Percentiles rank a stretch among this genome's conserved stretches.
phyloP scores from a whole-genome alignment of 2,113 vertebrate genomes.

The Anser brachyrhynchus region DNA sequence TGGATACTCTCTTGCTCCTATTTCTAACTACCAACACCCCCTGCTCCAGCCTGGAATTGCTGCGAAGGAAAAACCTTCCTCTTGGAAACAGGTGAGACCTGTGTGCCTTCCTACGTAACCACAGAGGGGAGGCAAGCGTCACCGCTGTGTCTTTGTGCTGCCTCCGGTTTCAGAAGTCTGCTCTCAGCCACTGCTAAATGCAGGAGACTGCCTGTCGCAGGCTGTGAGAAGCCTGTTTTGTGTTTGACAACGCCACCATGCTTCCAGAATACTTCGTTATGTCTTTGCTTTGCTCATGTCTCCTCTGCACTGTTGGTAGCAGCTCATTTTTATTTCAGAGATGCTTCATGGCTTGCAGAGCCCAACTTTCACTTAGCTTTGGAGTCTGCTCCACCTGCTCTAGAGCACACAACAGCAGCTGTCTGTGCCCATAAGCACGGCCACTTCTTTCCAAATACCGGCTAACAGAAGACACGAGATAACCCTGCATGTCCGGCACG shows the following conservation, averaged over 20 bases:
- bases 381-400: neutral
- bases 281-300: neutral
- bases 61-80: neutral
- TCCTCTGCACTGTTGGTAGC: neutral
- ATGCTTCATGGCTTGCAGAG: neutral
- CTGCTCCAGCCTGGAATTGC: neutral
- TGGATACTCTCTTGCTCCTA: rapidly evolving
- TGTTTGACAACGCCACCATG: neutral
- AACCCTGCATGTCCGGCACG: neutral
- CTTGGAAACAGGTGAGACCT: neutral
- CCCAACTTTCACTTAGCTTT: neutral
- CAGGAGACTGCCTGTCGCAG: neutral
- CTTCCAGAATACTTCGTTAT: neutral
- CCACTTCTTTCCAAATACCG: neutral
- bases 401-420: neutral
- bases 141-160: neutral
- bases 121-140: neutral
- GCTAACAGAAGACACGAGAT: neutral
- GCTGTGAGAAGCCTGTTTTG: neutral
- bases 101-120: neutral
- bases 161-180: neutral
- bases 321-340: neutral
- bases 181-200: neutral
- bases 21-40: neutral
- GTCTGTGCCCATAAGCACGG: neutral